Conservation (phyloP, 2,113 vertebrate genomes). For the Nothoprocta pentlandii region DNA sequence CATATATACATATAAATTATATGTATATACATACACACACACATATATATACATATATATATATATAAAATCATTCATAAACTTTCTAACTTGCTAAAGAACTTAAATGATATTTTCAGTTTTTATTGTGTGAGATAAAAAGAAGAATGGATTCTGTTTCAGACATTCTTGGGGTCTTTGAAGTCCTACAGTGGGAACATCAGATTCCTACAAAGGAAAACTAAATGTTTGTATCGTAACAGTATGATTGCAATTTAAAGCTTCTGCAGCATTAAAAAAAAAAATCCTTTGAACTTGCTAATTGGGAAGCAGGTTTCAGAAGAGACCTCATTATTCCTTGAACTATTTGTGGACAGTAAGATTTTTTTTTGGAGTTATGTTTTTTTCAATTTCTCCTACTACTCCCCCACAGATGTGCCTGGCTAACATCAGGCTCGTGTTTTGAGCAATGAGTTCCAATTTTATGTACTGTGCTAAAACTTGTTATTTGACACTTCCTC, state of each 20-base stretch:
- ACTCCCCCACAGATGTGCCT: neutral
- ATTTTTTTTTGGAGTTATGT: neutral
- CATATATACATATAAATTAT: too few species aligned
- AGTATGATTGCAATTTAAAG: neutral
- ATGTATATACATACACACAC: too few species aligned
- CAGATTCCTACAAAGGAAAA: neutral
- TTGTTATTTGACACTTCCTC: neutral
- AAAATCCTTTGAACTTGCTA: neutral
- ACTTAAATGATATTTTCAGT: neutral
- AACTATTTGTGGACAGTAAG: fast-evolving
- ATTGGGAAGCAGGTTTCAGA: neutral
- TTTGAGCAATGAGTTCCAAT: neutral
- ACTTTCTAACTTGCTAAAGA: too few species aligned
- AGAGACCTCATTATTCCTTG: neutral
- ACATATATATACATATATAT: too few species aligned
- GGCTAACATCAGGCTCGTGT: neutral
- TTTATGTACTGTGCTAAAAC: neutral
- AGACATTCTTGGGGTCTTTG: neutral
- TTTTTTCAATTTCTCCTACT: neutral
- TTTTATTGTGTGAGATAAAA: neutral
- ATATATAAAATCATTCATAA: too few species aligned
- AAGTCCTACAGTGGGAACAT: neutral
- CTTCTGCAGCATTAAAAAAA: fast-evolving
- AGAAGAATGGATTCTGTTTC: neutral
- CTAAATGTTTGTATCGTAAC: neutral